Percentiles rank a stretch among this genome's conserved stretches.
phyloP scores from a whole-genome alignment of 2,888 invertebrate species.

The Drosophila acutilabella region DNA sequence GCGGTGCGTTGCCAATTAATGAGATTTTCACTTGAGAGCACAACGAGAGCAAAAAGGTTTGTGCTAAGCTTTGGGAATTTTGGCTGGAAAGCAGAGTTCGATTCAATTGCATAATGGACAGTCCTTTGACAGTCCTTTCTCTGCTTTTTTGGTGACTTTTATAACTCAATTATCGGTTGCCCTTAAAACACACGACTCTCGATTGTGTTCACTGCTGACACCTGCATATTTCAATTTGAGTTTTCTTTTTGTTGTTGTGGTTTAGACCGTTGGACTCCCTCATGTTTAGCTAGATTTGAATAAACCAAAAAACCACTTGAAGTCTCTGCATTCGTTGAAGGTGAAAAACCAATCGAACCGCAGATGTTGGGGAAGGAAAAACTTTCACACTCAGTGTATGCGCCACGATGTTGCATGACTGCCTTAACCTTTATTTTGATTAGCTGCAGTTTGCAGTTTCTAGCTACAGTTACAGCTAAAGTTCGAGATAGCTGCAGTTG shows the following conservation, averaged over 20 bases:
- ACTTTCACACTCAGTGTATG: conserved; percentile 52
- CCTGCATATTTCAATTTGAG: conserved; percentile 30
- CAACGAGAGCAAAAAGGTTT: not conserved
- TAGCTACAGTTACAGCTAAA: conserved; percentile 21
- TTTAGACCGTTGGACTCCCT: conserved; percentile 22
- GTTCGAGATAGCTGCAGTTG: conserved; percentile 1
- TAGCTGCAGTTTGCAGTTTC: conserved; percentile 40
- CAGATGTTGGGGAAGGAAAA: conserved; percentile 42
- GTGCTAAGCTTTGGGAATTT: not conserved
- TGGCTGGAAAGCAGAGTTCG: not conserved
- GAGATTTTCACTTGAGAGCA: conserved; percentile 34
- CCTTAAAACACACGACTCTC: conserved; percentile 16
- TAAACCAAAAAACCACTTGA: conserved; percentile 38
- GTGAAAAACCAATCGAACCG: conserved; percentile 50
- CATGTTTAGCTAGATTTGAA: conserved; percentile 51
- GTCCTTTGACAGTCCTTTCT: not conserved
- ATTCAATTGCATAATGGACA: conserved; percentile 11
- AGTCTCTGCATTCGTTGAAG: conserved; percentile 3
- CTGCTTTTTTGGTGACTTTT: conserved; percentile 3
- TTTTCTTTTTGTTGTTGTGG: conserved; percentile 28
- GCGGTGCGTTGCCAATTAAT: conserved; percentile 61
- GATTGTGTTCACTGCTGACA: conserved; percentile 56
- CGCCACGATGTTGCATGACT: conserved; percentile 32
- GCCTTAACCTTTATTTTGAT: conserved; percentile 68
- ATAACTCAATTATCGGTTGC: conserved; percentile 19